phyloP scores from a whole-genome alignment of 2,888 invertebrate species.

The Phortica okadai region DNA sequence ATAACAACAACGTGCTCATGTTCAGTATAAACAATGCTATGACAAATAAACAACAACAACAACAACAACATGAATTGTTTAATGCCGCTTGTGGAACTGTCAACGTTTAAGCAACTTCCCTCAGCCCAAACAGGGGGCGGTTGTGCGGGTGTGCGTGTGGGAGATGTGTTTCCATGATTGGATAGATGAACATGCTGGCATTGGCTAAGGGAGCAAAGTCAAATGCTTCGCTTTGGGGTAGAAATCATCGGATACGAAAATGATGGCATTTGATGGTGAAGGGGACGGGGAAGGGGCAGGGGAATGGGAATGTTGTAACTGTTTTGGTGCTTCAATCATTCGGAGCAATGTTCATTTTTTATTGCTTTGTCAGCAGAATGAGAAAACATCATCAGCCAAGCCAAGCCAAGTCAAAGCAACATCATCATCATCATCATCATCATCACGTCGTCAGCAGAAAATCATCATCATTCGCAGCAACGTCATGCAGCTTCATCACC shows the following conservation, averaged over 20 bases:
- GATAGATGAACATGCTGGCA: not conserved
- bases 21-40: constrained; percentile 35
- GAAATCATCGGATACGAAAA: not conserved
- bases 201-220: not conserved
- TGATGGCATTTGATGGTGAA: not conserved
- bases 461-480: not conserved
- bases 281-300: not conserved
- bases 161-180: not conserved
- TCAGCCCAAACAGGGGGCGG: not conserved
- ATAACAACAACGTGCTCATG: not conserved
- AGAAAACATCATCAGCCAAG: constrained; percentile 42
- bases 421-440: constrained; percentile 29
- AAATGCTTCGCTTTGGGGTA: not conserved
- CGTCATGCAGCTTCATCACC: not conserved
- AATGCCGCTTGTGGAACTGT: constrained; percentile 41
- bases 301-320: not conserved
- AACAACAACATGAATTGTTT: constrained; percentile 24
- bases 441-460: not conserved
- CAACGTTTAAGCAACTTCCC: constrained; percentile 33
- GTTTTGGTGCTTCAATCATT: constrained; percentile 35
- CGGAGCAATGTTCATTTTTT: constrained; percentile 64
- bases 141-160: not conserved
- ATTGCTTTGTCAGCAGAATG: constrained; percentile 66
- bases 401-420: no score
- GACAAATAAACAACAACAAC: constrained; percentile 44